Conservation (phyloP, 2,113 vertebrate genomes). For the Lasiurus cinereus region DNA sequence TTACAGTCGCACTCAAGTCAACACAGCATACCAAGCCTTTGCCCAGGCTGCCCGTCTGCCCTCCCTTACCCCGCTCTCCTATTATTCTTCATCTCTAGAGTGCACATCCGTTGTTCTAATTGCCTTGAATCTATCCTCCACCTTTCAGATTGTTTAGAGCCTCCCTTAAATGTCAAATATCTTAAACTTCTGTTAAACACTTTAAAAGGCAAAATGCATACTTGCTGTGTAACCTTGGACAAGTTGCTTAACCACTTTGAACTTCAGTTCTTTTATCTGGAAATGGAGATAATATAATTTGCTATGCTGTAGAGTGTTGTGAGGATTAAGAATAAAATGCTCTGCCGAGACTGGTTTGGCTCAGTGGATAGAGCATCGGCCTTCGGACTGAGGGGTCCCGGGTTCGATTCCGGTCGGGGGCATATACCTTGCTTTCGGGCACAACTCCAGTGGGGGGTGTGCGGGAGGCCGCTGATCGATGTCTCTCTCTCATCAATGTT, state of each 20-base stretch:
- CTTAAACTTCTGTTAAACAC: not conserved
- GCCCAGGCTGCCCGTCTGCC: not conserved
- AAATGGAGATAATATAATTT: not conserved
- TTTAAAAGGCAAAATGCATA: not conserved
- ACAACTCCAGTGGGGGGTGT: too few species aligned
- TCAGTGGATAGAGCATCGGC: too few species aligned
- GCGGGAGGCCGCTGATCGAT: too few species aligned
- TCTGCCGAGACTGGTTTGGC: not conserved
- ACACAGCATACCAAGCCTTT: too few species aligned
- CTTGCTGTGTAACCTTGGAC: not conserved
- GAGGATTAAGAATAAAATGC: conserved; percentile 11
- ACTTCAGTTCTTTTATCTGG: not conserved
- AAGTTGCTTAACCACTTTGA: conserved; percentile 3
- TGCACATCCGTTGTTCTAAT: not conserved
- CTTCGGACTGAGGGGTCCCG: too few species aligned
- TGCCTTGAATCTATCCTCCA: not conserved
- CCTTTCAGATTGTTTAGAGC: not conserved
- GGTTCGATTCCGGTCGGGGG: too few species aligned
- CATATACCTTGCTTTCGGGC: too few species aligned
- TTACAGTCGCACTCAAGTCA: not conserved
- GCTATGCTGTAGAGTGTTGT: not conserved
- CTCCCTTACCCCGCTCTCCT: not conserved
- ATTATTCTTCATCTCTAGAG: not conserved
- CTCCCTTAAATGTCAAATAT: not conserved
- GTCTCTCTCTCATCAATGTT: too few species aligned